Percentiles rank a stretch among this genome's conserved stretches.
These are phyloP conservation scores for Synergus umbraculus DNA, from an alignment of 2,888 invertebrate species.

Conservation along the genomic window DNA sequence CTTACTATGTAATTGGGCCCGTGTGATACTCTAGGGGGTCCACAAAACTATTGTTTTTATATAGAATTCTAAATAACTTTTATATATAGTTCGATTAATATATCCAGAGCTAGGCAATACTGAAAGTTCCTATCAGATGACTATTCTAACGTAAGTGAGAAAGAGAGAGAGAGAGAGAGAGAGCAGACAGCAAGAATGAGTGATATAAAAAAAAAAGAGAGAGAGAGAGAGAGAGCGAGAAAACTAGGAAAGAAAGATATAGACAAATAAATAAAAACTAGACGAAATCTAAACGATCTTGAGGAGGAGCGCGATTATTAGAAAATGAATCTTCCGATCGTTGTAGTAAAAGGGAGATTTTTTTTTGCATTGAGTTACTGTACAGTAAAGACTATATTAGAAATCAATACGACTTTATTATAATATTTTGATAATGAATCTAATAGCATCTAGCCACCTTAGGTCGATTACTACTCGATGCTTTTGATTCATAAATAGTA, in stretches of 20 bases:
- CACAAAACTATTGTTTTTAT: slow-evolving; percentile 62
- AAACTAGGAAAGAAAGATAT: not conserved
- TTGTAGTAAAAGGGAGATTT: slow-evolving; percentile 56
- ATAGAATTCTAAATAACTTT: slow-evolving; percentile 58
- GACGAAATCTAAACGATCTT: slow-evolving; percentile 19
- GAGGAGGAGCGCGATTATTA: slow-evolving; percentile 48
- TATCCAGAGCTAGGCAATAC: slow-evolving; percentile 77
- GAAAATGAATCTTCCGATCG: slow-evolving; percentile 59
- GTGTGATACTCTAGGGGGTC: slow-evolving; percentile 76
- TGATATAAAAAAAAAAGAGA: slow-evolving; percentile 46
- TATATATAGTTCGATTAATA: slow-evolving; percentile 69
- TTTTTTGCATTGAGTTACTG: slow-evolving; percentile 63
- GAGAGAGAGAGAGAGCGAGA: slow-evolving; percentile 50
- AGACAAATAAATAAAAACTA: slow-evolving; percentile 13
- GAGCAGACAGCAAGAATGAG: slow-evolving; percentile 51
- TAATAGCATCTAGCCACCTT: slow-evolving; percentile 64
- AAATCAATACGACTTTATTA: slow-evolving; percentile 55
- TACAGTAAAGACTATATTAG: slow-evolving; percentile 72
- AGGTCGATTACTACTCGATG: slow-evolving; percentile 62
- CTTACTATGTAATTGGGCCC: slow-evolving; percentile 65
- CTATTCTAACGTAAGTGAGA: slow-evolving; percentile 71
- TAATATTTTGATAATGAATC: slow-evolving; percentile 67
- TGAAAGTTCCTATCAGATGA: slow-evolving; percentile 77
- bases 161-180: slow-evolving; percentile 53
- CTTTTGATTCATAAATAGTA: slow-evolving; percentile 67